A percentile compares a stretch with the other conserved stretches of the same genome.
Evolutionary conservation across 2,113 vertebrate species (phyloP).

Genomic region (Aptenodytes patagonicus): DNA sequence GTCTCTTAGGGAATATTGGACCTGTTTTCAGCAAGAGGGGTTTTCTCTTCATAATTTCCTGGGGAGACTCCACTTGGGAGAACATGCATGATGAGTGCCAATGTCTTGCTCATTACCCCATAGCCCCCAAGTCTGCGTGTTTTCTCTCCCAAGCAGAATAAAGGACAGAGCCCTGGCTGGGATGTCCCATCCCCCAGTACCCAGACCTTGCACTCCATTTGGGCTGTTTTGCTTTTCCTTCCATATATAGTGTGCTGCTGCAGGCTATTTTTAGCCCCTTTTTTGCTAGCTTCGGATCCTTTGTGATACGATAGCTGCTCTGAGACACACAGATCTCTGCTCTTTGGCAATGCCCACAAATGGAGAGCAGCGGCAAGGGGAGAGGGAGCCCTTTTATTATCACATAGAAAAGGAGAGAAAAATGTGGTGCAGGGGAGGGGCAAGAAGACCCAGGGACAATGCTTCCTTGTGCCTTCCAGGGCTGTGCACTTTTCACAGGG

Average conservation of each 20-base stretch:
- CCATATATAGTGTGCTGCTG: constrained; percentile 81
- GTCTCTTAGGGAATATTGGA: background rate
- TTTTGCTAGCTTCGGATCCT: constrained; percentile 72
- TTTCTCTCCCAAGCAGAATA: background rate
- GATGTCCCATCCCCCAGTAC: constrained; percentile 61
- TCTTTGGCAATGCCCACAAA: constrained; percentile 81
- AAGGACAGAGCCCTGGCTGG: background rate
- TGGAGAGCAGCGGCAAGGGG: constrained; percentile 76
- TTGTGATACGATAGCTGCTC: constrained; percentile 68
- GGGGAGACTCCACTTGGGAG: background rate
- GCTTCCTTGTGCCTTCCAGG: constrained; percentile 59
- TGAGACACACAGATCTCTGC: constrained; percentile 72
- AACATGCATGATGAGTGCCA: background rate
- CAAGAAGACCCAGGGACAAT: constrained; percentile 59
- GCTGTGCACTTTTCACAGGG: background rate
- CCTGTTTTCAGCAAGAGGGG: background rate
- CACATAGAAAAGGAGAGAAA: constrained; percentile 51
- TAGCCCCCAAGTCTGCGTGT: background rate
- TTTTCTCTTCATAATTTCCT: background rate
- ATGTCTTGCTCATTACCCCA: background rate
- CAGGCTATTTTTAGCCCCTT: constrained; percentile 83
- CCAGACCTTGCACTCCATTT: constrained; percentile 57
- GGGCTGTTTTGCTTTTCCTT: constrained; percentile 74
- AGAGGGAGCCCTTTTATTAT: constrained; percentile 75
- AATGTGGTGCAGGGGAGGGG: constrained; percentile 21